Conservation (phyloP, 2,113 vertebrate species). For the Pangasianodon gigas region DNA sequence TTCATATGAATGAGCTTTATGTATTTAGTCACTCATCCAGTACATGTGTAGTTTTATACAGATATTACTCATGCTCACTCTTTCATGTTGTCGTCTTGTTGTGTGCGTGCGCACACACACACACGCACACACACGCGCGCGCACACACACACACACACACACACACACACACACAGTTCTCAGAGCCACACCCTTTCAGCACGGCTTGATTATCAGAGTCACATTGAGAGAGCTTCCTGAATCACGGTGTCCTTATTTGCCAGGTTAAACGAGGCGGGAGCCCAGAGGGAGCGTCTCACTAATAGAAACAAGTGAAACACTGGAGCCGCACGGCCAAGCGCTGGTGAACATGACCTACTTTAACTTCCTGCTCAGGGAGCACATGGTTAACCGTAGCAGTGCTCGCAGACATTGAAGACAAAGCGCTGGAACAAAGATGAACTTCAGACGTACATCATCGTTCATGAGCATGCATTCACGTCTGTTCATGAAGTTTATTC, state of each 20-base stretch:
- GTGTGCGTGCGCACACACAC: conserved; percentile 18
- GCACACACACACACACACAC: conserved; percentile 7
- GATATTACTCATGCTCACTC: neutral
- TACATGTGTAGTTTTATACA: neutral
- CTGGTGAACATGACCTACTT: conserved; percentile 3
- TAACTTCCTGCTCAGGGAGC: neutral
- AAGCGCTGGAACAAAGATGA: neutral
- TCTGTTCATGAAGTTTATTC: neutral
- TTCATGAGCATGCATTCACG: neutral
- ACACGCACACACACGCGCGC: neutral
- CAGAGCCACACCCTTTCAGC: conserved; percentile 23
- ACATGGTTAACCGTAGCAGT: neutral
- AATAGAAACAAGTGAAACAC: conserved; percentile 33
- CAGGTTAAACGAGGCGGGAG: conserved; percentile 40
- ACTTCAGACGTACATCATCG: neutral
- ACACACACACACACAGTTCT: neutral
- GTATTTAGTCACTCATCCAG: neutral
- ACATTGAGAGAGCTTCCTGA: conserved; percentile 39
- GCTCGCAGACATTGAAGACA: neutral
- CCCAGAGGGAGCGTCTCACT: conserved; percentile 20
- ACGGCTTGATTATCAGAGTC: conserved; percentile 27
- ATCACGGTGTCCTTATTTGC: conserved; percentile 41
- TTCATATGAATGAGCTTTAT: neutral
- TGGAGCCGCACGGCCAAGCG: neutral
- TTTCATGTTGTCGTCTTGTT: neutral